Percentiles rank a stretch among this genome's conserved stretches.
Evolutionary conservation across 2,797 vertebrate species (phyloP).

Genomic region (Psittacula echo): DNA sequence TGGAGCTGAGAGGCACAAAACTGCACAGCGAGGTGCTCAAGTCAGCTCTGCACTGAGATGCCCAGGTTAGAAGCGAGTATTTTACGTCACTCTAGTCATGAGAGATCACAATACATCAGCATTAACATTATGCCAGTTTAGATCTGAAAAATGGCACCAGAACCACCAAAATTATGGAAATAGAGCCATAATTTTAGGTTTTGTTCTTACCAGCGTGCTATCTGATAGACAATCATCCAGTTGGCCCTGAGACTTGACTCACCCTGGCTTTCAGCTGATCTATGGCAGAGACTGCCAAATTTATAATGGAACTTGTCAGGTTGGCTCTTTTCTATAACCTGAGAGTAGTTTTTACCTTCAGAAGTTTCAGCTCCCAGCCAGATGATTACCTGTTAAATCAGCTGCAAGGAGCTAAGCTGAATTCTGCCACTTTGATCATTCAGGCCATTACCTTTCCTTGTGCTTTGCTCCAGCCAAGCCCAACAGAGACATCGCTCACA

Average conservation of each 20-base stretch:
- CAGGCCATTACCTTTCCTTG: not conserved
- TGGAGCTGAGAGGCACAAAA: not conserved
- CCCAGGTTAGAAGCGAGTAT: not conserved
- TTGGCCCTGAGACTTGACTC: conserved; percentile 10
- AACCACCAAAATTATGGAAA: conserved; percentile 29
- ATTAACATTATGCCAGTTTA: not conserved
- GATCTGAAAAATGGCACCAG: conserved; percentile 19
- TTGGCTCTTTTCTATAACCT: not conserved
- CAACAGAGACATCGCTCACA: not conserved
- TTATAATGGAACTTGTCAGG: not conserved
- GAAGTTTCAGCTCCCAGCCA: not conserved
- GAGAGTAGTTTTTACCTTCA: not conserved
- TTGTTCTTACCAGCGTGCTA: not conserved
- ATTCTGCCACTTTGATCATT: not conserved
- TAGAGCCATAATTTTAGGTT: conserved; percentile 10
- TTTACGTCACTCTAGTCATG: not conserved
- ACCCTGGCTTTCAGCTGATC: not conserved
- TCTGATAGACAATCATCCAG: conserved; percentile 32
- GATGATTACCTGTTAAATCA: not conserved
- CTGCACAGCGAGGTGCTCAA: not conserved
- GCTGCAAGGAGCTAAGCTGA: not conserved
- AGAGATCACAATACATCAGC: not conserved
- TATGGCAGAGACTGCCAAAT: not conserved
- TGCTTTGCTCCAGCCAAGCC: not conserved
- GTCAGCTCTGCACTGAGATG: not conserved